Conservation (phyloP, 2,888 invertebrate species). For the Morpho helenor region DNA sequence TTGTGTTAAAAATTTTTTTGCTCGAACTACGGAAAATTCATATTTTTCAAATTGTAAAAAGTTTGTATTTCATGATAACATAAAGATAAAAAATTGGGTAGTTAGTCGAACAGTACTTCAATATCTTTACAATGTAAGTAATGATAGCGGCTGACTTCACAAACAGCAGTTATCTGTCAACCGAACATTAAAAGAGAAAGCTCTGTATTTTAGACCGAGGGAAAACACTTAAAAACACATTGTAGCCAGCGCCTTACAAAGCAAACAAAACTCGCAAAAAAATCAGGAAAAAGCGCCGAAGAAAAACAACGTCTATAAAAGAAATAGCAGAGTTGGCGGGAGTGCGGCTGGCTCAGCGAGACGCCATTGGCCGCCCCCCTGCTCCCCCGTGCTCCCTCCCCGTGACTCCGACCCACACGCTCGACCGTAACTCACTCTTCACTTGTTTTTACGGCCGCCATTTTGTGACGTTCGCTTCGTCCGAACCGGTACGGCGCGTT, state of each 20-base stretch:
- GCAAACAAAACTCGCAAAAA: constrained; percentile 71
- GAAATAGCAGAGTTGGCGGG: constrained; percentile 76
- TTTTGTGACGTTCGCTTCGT: constrained; percentile 74
- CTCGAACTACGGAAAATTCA: no score
- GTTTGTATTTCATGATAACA: no score
- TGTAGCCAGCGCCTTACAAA: constrained; percentile 63
- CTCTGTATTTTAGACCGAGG: constrained; percentile 40
- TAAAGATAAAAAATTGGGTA: not conserved
- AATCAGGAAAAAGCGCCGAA: constrained; percentile 71
- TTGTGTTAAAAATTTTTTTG: no score
- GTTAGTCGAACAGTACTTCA: not conserved
- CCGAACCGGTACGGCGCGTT: constrained; percentile 21
- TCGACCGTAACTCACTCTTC: constrained; percentile 76
- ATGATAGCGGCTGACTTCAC: constrained; percentile 21
- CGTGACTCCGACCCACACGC: constrained; percentile 36
- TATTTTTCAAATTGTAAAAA: no score
- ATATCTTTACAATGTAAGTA: constrained; percentile 24
- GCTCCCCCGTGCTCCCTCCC: constrained; percentile 37
- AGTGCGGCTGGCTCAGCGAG: constrained; percentile 64
- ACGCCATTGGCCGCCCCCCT: constrained; percentile 57
- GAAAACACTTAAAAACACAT: constrained; percentile 66
- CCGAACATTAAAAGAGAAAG: constrained; percentile 26
- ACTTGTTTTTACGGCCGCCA: constrained; percentile 79
- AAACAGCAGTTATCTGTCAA: constrained; percentile 24
- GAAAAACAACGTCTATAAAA: constrained; percentile 77